Percentiles rank a stretch among this genome's conserved stretches.
Evolutionary conservation across 2,888 invertebrate species (phyloP).

Genomic region (Aphodius granarius): DNA sequence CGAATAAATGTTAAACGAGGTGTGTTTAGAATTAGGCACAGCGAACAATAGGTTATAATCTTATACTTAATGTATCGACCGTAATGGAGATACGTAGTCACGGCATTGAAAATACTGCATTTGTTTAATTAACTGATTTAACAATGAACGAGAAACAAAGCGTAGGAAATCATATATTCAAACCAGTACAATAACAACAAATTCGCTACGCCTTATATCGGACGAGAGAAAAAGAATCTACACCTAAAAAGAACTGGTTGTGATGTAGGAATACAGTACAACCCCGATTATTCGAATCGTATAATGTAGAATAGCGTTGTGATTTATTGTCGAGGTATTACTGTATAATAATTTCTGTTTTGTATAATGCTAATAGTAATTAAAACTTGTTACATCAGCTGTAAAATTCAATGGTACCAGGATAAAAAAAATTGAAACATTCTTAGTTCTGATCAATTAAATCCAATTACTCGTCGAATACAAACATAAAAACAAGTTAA

Average conservation of each 20-base stretch:
- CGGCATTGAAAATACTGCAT: neutral
- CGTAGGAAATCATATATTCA: neutral
- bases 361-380: neutral
- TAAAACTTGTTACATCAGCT: neutral
- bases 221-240: neutral
- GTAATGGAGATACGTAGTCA: neutral
- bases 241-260: too few relatives aligned
- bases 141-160: neutral
- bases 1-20: conserved; percentile 8
- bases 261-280: too few relatives aligned
- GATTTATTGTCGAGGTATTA: too few relatives aligned
- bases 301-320: too few relatives aligned
- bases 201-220: neutral
- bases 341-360: too few relatives aligned
- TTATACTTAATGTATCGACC: neutral
- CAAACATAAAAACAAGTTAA: conserved; percentile 7
- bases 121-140: neutral
- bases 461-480: neutral
- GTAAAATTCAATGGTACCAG: too few relatives aligned
- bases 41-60: conserved; percentile 5
- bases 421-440: neutral
- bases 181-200: neutral
- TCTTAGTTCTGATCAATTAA: neutral
- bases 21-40: neutral
- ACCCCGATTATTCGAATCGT: too few relatives aligned